phyloP scores from a whole-genome alignment of 23 tunicate species.

The Clavelina lepadiformis region DNA sequence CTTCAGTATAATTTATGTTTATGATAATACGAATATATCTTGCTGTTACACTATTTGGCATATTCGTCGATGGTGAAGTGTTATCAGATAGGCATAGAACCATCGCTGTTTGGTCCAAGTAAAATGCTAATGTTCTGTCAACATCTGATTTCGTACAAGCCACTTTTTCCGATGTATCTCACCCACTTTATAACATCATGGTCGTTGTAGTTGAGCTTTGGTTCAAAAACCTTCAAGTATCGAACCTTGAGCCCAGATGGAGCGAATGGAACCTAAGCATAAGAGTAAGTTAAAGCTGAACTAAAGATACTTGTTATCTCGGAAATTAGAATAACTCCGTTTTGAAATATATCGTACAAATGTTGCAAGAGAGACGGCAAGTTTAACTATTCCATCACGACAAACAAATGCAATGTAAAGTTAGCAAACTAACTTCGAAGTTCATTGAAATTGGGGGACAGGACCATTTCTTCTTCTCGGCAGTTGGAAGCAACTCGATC shows the following conservation, averaged over 20 bases:
- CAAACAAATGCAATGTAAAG: too few species aligned
- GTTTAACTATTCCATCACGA: too few species aligned
- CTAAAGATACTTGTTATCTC: not conserved
- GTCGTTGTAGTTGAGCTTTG: slow-evolving; percentile 96
- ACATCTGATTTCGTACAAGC: slow-evolving; percentile 92
- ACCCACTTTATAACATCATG: slow-evolving; percentile 99
- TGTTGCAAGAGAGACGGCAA: too few species aligned
- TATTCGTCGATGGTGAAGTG: too few species aligned
- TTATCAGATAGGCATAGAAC: too few species aligned
- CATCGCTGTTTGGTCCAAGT: too few species aligned
- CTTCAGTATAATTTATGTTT: too few species aligned
- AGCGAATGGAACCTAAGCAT: slow-evolving; percentile 88
- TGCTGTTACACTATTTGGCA: too few species aligned
- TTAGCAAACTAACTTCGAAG: slow-evolving; percentile 90
- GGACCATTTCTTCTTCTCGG: slow-evolving; percentile 98
- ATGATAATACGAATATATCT: too few species aligned
- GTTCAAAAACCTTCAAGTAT: slow-evolving; percentile 95
- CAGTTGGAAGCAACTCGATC: slow-evolving; percentile 87
- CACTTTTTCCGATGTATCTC: slow-evolving; percentile 92
- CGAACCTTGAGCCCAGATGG: slow-evolving; percentile 99
- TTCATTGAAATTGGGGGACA: slow-evolving; percentile 99
- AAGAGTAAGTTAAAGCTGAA: not conserved
- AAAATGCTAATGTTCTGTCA: slow-evolving; percentile 19
- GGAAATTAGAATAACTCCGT: not conserved
- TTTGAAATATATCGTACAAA: too few species aligned